Base-by-base conservation (phyloP, 1,140 invertebrate genomes). In the Chelonus insularis region DNA sequence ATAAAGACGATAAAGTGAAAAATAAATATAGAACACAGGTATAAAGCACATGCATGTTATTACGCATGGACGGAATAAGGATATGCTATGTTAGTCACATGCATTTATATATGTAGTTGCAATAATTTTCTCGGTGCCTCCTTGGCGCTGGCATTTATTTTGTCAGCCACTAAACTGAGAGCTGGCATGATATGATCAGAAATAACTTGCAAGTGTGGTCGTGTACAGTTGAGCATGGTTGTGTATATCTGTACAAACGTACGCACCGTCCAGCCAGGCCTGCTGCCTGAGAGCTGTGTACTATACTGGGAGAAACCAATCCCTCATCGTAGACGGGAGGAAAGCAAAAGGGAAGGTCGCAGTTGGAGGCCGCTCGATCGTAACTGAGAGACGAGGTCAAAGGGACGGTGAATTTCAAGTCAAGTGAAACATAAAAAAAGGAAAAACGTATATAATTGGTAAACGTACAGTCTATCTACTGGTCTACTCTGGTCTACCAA, bases 161-260 rank as follows among this genome's bases (percentile, higher is more conserved):
- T 18, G 29, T 54, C 51, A 56, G 23, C 37, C 36, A 34, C 52
- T 34, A 56, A 41, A 29, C 25, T 29, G 43, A 47, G 45, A 56
- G 21, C 41, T 41, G 52, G 37, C 63, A 61, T 20, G 65, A 69
- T 67, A 61, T 20, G 65, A 69, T 67, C 62, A 67, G 54, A 50
- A 9, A 9, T 29, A 16, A 21, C 16, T 14, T 39, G 47, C 14
- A 39, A 51, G 34, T 20, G 39, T 60, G 41, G 14, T 34, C 32
- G 9, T 29, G 32, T 32, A 32, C 34, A 18, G 32, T n/a, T n/a
- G n/a, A n/a, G 25, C 7, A 29, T 29, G 25, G 3, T 29, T 29
- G 25, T 29, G n/a, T 52, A 25, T 50, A 29, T 50, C 12, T 50
- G 48, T 34, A 37, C 32, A 14, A 1, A 20, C 5, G 59, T 20